A percentile compares a stretch with the other conserved stretches of the same genome.
phyloP scores from a whole-genome alignment of 2,797 vertebrate genomes.

The Bradypodion pumilum region DNA sequence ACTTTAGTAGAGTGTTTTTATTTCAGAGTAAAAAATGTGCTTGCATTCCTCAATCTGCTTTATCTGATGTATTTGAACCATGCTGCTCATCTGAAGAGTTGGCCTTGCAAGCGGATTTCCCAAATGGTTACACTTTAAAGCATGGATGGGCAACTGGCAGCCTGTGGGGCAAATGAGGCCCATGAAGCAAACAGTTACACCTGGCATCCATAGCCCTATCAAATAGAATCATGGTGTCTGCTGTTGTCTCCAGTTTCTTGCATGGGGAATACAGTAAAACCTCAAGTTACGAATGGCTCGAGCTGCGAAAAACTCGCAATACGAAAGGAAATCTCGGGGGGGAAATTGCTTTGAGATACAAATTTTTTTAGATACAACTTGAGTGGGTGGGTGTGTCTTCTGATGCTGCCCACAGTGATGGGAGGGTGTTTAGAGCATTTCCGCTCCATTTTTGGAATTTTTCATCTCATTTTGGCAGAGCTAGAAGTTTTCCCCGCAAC shows the following conservation, averaged over 20 bases:
- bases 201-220: not conserved
- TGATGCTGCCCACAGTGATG: too few species aligned
- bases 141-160: not conserved
- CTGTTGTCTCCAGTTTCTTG: not conserved
- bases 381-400: too few species aligned
- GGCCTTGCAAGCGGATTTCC: not conserved
- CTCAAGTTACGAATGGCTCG: too few species aligned
- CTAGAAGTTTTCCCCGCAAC: too few species aligned
- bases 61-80: not conserved
- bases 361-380: too few species aligned
- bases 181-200: not conserved
- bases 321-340: too few species aligned
- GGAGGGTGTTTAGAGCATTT: too few species aligned
- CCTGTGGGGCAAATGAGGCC: not conserved
- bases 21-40: not conserved
- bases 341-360: too few species aligned
- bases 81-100: not conserved
- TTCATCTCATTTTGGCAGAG: too few species aligned
- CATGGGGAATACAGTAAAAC: not conserved
- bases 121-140: not conserved
- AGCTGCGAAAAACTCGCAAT: too few species aligned
- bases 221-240: not conserved
- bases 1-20: too few species aligned
- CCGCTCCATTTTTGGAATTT: too few species aligned
- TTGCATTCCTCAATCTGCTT: not conserved